Evolutionary conservation across 2,797 vertebrate genomes (phyloP).

Genomic region (Sebastes vulpes): DNA sequence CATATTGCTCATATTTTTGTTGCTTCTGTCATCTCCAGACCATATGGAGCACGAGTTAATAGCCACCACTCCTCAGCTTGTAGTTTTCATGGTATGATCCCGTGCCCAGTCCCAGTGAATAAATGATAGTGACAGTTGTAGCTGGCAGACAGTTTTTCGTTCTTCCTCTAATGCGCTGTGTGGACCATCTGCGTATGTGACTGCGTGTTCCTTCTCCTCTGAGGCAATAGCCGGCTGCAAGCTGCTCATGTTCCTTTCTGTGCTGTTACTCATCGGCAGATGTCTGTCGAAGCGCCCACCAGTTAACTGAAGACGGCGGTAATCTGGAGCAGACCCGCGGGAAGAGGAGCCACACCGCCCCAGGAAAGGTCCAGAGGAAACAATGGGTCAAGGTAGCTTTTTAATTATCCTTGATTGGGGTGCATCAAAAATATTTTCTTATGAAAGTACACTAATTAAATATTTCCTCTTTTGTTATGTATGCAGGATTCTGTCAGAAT

Average conservation of each 20-base stretch:
- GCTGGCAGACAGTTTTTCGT: conserved; percentile 54
- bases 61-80: conserved; percentile 53
- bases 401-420: not conserved
- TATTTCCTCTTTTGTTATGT: not conserved
- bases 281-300: conserved; percentile 74
- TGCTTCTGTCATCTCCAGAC: conserved; percentile 21
- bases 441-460: not conserved
- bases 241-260: conserved; percentile 66
- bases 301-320: conserved; percentile 67
- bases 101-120: conserved; percentile 51
- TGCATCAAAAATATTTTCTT: not conserved
- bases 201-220: conserved; percentile 54
- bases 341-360: conserved; percentile 86
- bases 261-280: conserved; percentile 76
- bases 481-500: conserved; percentile 90
- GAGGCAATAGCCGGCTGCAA: conserved; percentile 60
- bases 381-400: conserved; percentile 92
- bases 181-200: conserved; percentile 72
- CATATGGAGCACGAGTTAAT: conserved; percentile 38
- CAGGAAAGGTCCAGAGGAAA: conserved; percentile 89
- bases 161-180: conserved; percentile 57
- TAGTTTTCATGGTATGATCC: conserved; percentile 43
- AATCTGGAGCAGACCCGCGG: conserved; percentile 58
- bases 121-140: conserved; percentile 76
- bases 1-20: not conserved